Base-by-base conservation (phyloP, 2,888 invertebrate species). In the Megalurothrips usitatus region DNA sequence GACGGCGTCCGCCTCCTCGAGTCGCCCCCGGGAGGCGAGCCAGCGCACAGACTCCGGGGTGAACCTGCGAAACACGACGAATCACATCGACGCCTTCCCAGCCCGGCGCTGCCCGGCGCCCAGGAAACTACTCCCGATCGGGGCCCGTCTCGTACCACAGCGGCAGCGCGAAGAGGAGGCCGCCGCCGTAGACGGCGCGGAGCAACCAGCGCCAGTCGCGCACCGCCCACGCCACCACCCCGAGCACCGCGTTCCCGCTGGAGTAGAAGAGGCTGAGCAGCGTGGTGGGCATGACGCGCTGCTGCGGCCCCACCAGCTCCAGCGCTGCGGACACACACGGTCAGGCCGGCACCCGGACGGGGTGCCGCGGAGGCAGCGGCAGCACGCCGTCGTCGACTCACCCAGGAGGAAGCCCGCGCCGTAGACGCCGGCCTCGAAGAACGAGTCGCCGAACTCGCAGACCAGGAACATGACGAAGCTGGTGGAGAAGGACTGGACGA, bases 361-460 rank as follows among this genome's bases (percentile, higher is more conserved):
- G n/a, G n/a, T n/a, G n/a, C n/a, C n/a, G n/a, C n/a, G n/a, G n/a
- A n/a, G n/a, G n/a, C n/a, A n/a, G n/a, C n/a, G n/a, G n/a, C n/a
- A n/a, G n/a, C n/a, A n/a, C n/a, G n/a, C n/a, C n/a, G n/a, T n/a
- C n/a, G n/a, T 23, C 8, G 49, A 75, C 88, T 86, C 88, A 91
- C 94, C 94, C 82, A 93, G 87, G 84, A 95, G 92, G 86, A 93
- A 94, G 82, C 92, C 92, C 0, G 93, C 92, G 8, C 92, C 91
- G 85, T 91, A 94, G 17, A 93, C 90, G 0, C 93, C 93, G 26
- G 93, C 91, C 0, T 92, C 92, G 26, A 92, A 88, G 1, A 91
- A 87, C 0, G 94, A 92, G 85, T 94, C 94, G 4, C 94, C 84
- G 81, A 94, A 92, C 86, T 94, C 94, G 47, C 94, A 90, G 0